Evolutionary conservation across 2,113 vertebrate genomes (phyloP).

Genomic region (Piprites chloris): DNA sequence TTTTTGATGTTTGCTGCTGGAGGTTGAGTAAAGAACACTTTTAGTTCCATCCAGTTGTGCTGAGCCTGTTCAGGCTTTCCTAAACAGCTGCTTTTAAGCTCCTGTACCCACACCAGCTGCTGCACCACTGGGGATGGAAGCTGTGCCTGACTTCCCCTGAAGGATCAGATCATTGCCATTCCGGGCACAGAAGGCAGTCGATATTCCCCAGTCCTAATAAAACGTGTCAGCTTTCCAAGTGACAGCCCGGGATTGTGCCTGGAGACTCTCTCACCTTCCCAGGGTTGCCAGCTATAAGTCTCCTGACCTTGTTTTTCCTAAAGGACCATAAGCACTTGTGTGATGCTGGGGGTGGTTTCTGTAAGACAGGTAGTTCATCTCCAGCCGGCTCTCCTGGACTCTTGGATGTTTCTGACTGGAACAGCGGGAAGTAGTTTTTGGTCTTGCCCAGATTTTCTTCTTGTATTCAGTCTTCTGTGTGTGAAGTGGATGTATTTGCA

Average conservation of each 20-base stretch:
- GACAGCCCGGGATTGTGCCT: not conserved
- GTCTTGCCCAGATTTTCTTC: not conserved
- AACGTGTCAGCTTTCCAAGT: not conserved
- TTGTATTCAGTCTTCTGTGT: not conserved
- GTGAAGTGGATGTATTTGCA: not conserved
- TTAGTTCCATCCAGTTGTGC: not conserved
- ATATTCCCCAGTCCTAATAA: not conserved
- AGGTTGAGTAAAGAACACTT: not conserved
- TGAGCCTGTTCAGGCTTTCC: not conserved
- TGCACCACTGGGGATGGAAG: not conserved
- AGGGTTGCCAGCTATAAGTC: not conserved
- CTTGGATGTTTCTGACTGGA: not conserved
- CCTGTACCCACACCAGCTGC: not conserved
- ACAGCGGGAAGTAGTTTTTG: not conserved
- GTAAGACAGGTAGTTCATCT: not conserved
- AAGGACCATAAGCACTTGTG: not conserved
- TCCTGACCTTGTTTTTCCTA: not conserved
- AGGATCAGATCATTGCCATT: conserved; percentile 5
- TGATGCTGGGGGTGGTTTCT: not conserved
- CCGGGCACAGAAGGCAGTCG: not conserved
- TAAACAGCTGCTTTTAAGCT: not conserved
- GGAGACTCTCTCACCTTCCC: not conserved
- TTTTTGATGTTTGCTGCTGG: not conserved
- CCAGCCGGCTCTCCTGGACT: not conserved
- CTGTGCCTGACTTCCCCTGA: not conserved